A percentile compares a stretch with the other conserved stretches of the same genome.
Evolutionary conservation across 1,140 invertebrate genomes (phyloP).

Genomic region (Elysia chlorotica): DNA sequence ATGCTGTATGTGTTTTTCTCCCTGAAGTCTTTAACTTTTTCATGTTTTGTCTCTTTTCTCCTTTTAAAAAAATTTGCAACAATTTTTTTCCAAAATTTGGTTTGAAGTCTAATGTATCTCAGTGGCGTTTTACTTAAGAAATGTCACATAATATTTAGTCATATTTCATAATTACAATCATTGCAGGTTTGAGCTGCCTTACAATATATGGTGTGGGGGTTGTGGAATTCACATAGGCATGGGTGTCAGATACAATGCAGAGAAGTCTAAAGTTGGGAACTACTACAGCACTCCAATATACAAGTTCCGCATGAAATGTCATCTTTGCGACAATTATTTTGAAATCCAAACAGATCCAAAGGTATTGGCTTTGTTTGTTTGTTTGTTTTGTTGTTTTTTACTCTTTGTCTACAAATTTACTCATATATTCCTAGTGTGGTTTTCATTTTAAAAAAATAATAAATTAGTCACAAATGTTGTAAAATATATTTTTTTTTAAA

Average conservation of each 20-base stretch:
- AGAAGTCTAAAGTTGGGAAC: constrained; percentile 98
- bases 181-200: constrained; percentile 97
- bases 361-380: constrained; percentile 65
- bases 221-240: constrained; percentile 99
- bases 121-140: no score
- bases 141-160: no score
- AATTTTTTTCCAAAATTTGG: no score
- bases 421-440: no score
- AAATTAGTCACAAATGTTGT: neutral
- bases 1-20: neutral
- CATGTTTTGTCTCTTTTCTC: neutral
- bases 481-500: neutral
- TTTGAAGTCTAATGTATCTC: no score
- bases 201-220: constrained; percentile 99
- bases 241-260: constrained; percentile 98
- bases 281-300: constrained; percentile 98
- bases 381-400: neutral
- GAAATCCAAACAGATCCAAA: constrained; percentile 98
- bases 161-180: no score
- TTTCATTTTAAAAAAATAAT: neutral
- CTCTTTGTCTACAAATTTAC: neutral
- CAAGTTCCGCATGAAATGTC: constrained; percentile 99
- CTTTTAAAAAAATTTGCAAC: neutral
- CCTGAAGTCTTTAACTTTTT: neutral
- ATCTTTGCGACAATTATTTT: constrained; percentile 96